A percentile compares a stretch with the other conserved stretches of the same genome.
phyloP scores from a whole-genome alignment of 2,113 vertebrate genomes.

The Takifugu flavidus region DNA sequence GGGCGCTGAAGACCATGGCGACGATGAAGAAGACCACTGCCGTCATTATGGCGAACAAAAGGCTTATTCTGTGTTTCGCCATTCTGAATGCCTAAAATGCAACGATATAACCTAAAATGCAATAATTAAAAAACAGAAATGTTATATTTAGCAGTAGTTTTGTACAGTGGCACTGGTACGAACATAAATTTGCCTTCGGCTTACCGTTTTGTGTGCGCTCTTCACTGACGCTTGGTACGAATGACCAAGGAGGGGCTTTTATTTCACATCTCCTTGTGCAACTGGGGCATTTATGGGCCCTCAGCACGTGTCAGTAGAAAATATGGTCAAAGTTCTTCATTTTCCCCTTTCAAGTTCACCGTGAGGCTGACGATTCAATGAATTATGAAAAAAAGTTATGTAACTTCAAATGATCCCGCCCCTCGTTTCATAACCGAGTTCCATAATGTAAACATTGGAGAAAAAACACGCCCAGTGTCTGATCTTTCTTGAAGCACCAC shows the following conservation, averaged over 20 bases:
- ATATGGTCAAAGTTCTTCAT: neutral
- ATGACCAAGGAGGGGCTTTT: neutral
- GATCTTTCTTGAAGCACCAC: too few relatives aligned
- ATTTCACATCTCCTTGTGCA: constrained; percentile 19
- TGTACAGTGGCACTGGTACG: neutral
- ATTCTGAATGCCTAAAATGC: constrained; percentile 38
- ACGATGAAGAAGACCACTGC: constrained; percentile 55
- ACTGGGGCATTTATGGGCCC: constrained; percentile 31
- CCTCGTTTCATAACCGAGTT: constrained; percentile 2
- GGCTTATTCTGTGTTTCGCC: constrained; percentile 47
- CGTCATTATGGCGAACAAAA: constrained; percentile 36
- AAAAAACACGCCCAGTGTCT: neutral
- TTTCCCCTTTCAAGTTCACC: too few relatives aligned
- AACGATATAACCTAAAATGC: neutral
- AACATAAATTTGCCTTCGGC: neutral
- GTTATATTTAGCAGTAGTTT: neutral
- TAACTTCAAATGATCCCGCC: too few relatives aligned
- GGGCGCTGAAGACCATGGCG: constrained; percentile 45
- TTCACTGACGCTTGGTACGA: neutral
- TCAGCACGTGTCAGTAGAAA: constrained; percentile 28
- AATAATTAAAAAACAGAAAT: neutral
- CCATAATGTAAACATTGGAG: constrained; percentile 6
- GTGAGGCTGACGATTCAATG: too few relatives aligned
- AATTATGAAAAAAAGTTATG: too few relatives aligned
- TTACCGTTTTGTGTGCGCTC: neutral